Percentiles rank a stretch among this genome's conserved stretches.
Conservation (phyloP, 2,797 vertebrate genomes). For the Nyctalus aviator region DNA sequence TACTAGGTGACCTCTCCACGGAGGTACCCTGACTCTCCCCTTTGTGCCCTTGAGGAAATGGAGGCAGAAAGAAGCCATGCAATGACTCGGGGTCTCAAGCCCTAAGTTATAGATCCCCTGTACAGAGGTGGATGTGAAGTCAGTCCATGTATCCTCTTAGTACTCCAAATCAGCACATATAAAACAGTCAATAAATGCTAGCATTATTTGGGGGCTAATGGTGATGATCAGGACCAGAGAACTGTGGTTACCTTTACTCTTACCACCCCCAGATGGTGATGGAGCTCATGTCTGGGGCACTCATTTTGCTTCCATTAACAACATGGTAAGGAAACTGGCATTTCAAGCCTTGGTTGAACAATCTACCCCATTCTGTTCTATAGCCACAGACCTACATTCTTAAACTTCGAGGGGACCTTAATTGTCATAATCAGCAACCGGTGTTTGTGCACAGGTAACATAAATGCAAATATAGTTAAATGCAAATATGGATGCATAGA, state of each 20-base stretch:
- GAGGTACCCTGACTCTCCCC: neutral
- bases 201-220: neutral
- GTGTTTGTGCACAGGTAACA: neutral
- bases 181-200: neutral
- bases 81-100: neutral
- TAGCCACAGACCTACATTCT: neutral
- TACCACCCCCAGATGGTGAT: neutral
- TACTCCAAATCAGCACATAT: neutral
- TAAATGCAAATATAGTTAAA: neutral
- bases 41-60: conserved; percentile 14
- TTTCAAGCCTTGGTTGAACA: neutral
- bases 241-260: neutral
- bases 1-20: conserved; percentile 18
- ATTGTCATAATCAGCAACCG: neutral
- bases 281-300: neutral
- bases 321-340: neutral
- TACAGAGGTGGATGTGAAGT: neutral
- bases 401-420: neutral
- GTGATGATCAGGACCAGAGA: neutral
- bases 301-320: neutral
- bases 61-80: neutral
- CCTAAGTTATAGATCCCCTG: neutral
- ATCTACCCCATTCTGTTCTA: neutral
- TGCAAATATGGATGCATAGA: neutral
- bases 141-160: neutral